A percentile compares a stretch with the other conserved stretches of the same genome.
Conservation (phyloP, 2,797 vertebrate species). For the Hippoglossus hippoglossus region DNA sequence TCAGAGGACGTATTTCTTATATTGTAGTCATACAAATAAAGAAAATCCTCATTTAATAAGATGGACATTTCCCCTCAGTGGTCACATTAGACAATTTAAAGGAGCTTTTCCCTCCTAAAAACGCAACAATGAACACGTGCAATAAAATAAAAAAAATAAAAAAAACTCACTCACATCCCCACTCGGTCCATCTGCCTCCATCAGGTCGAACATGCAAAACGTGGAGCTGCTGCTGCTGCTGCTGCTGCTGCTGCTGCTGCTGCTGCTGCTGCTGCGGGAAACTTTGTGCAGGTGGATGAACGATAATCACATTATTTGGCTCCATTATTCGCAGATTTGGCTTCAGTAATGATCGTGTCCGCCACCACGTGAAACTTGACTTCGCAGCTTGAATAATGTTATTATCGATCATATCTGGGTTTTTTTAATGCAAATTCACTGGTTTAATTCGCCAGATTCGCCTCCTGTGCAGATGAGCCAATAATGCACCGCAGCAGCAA, state of each 20-base stretch:
- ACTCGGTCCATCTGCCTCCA: no score
- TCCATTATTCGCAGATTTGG: slow-evolving; percentile 52
- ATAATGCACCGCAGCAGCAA: no score
- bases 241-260: no score
- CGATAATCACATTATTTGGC: slow-evolving; percentile 42
- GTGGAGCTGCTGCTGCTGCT: background rate
- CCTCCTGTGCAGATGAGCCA: slow-evolving; percentile 3
- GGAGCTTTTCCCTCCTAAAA: no score
- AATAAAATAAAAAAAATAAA: background rate
- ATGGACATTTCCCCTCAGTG: background rate
- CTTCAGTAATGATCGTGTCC: slow-evolving; percentile 51
- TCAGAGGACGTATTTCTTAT: no score
- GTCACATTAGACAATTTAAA: background rate
- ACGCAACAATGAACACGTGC: background rate
- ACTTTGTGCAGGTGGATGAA: slow-evolving; percentile 15
- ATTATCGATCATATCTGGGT: slow-evolving; percentile 71
- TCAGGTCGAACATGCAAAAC: slow-evolving; percentile 17
- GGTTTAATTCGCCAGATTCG: slow-evolving; percentile 56
- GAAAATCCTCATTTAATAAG: background rate
- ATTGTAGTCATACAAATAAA: background rate
- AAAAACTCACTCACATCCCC: background rate
- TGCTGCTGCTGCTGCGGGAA: slow-evolving; percentile 10
- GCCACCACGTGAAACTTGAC: slow-evolving; percentile 51
- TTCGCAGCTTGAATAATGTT: slow-evolving; percentile 71
- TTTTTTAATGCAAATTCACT: slow-evolving; percentile 66